Percentiles rank a stretch among this genome's conserved stretches.
Evolutionary conservation across 1,140 invertebrate genomes (phyloP).

Genomic region (Cephus cinctus): DNA sequence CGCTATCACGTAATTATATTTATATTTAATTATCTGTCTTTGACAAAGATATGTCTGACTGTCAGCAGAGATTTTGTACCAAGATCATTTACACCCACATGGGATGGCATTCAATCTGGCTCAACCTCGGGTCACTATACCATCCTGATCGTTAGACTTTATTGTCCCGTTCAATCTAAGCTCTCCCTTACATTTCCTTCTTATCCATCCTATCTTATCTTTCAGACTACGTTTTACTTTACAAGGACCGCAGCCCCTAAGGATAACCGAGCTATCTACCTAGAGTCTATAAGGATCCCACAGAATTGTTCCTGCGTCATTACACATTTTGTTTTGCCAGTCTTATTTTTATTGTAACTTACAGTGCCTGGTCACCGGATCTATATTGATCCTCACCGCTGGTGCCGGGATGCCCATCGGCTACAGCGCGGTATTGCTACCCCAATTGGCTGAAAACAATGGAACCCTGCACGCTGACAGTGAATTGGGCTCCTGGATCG

Average conservation of each 20-base stretch:
- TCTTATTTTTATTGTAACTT: constrained; percentile 14
- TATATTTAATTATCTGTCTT: not conserved
- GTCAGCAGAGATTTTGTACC: not conserved
- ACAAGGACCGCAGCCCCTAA: too few species aligned
- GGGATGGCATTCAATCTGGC: not conserved
- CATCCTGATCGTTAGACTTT: not conserved
- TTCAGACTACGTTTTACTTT: constrained; percentile 1
- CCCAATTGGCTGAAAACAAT: constrained; percentile 59
- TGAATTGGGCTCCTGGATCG: constrained; percentile 69
- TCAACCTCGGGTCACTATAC: not conserved
- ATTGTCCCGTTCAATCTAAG: not conserved
- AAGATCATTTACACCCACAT: not conserved
- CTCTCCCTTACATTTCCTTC: not conserved
- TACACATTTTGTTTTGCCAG: not conserved
- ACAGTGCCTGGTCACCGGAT: constrained; percentile 67
- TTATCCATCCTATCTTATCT: constrained; percentile 4
- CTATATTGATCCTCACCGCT: constrained; percentile 64
- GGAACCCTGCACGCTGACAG: constrained; percentile 54
- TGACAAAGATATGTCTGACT: not conserved
- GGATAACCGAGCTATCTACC: too few species aligned
- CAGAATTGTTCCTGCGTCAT: not conserved
- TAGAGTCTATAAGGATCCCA: not conserved
- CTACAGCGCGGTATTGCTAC: constrained; percentile 66
- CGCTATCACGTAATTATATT: not conserved
- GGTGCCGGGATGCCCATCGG: constrained; percentile 72